These are phyloP conservation scores for Excalfactoria chinensis DNA, from an alignment of 2,113 vertebrate species.

Conservation along the genomic window DNA sequence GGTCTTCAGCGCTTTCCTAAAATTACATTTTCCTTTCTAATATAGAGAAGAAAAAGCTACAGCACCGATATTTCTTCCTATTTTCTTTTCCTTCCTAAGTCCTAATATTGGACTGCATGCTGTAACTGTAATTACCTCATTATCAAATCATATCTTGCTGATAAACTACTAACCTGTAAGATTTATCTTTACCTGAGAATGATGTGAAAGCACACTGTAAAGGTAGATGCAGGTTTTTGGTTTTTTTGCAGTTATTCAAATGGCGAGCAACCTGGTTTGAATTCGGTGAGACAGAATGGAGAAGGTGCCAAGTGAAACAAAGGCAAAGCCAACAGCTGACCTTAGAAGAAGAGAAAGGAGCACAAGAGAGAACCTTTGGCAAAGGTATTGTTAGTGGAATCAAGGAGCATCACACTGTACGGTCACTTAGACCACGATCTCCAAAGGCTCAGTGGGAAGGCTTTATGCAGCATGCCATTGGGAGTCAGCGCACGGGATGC, in stretches of 20 bases:
- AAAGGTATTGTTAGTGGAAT: neutral
- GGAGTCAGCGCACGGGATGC: neutral
- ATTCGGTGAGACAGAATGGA: neutral
- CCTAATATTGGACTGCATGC: neutral
- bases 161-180: neutral
- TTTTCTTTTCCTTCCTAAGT: neutral
- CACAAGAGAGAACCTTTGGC: neutral
- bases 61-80: neutral
- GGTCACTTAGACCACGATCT: neutral
- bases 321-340: neutral
- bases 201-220: neutral
- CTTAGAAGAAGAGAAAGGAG: neutral
- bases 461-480: neutral
- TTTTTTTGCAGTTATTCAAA: neutral
- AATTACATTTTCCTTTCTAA: neutral
- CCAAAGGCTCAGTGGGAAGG: fast-evolving
- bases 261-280: neutral
- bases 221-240: fast-evolving
- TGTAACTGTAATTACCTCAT: neutral
- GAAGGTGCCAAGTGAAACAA: neutral
- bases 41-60: neutral
- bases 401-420: neutral
- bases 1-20: neutral
- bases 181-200: neutral
- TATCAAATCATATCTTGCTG: neutral